phyloP scores from a whole-genome alignment of 2,888 invertebrate genomes.

The Bellardia pandia region DNA sequence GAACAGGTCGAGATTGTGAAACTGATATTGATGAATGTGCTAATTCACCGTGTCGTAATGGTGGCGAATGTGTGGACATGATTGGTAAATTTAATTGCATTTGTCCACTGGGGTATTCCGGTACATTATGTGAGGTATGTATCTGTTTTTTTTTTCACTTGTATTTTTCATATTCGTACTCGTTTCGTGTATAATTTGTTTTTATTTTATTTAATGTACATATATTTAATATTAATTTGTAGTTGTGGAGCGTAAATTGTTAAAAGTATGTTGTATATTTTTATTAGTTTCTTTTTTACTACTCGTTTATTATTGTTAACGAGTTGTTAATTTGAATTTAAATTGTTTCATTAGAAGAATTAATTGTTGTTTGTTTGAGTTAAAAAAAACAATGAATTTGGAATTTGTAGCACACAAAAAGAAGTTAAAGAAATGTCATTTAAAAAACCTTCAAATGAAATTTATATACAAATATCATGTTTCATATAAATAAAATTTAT shows the following conservation, averaged over 20 bases:
- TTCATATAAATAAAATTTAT: background rate
- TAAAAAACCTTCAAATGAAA: conserved; percentile 8
- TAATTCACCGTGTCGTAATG: conserved; percentile 93
- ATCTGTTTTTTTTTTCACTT: background rate
- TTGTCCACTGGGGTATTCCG: conserved; percentile 94
- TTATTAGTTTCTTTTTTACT: conserved; percentile 29
- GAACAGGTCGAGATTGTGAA: conserved; percentile 90
- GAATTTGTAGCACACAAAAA: background rate
- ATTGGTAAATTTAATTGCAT: conserved; percentile 94
- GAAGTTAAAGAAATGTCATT: too few relatives aligned
- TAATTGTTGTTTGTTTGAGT: background rate
- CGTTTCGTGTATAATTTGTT: conserved; percentile 54
- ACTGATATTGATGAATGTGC: conserved; percentile 95
- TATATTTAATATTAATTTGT: conserved; percentile 34
- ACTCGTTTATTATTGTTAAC: conserved; percentile 25
- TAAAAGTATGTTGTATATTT: conserved; percentile 17
- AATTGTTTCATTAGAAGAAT: conserved; percentile 52
- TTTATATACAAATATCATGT: conserved; percentile 16
- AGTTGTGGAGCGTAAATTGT: conserved; percentile 16
- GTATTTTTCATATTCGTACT: background rate
- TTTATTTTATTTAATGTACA: conserved; percentile 61
- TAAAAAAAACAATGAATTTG: background rate
- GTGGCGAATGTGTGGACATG: conserved; percentile 95
- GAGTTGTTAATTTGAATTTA: conserved; percentile 54
- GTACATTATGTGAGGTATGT: conserved; percentile 92